Base-by-base conservation (phyloP, 1,140 invertebrate genomes). In the Octopus sinensis region DNA sequence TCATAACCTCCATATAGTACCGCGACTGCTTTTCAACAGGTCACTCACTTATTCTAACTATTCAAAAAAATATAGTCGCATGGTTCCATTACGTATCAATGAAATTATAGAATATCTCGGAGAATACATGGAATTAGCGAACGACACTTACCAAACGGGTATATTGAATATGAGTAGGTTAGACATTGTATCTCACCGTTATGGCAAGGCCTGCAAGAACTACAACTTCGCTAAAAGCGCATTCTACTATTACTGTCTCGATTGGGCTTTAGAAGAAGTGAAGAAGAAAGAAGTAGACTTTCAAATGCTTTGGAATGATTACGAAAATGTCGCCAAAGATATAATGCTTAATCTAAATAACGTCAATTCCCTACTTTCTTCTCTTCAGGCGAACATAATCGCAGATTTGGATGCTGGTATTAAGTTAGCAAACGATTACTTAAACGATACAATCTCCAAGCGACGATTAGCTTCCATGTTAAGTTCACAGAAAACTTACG, bases 191-290 rank as follows among this genome's bases (percentile, higher is more conserved):
- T 79, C 78, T 53, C 77, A 79, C 53, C 10, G 17, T 3, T 87
- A 84, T 76, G 68, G 85, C 4, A 80, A 84, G 6, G 73, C 78
- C 0, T 85, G 85, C 68, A 80, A 84, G 43, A 80, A 71, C 6
- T 87, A 80, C 76, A 84, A 83, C 51, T 84, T 84, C 51, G 85
- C 84, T 56, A 86, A 86, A 80, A 87, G 84, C 78, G 80, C 80
- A 3, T 84, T 88, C 79, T 87, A 86, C 75, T 81, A 76, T 17
- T 85, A 88, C 56, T 77, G 80, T 6, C 82, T 88, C 12, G 85
- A 88, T 5, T 85, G 85, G 78, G 86, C 88, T 54, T 54, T 84
- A 51, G 56, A 80, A 9, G 78, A 86, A 9, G 51, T 89, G 3
- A 6, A 84, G 52, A 62, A 83, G 52, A 76, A 84, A 75, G 77